These are phyloP conservation scores for Ylistrum balloti DNA, from an alignment of 1,140 invertebrate species.

Conservation along the genomic window DNA sequence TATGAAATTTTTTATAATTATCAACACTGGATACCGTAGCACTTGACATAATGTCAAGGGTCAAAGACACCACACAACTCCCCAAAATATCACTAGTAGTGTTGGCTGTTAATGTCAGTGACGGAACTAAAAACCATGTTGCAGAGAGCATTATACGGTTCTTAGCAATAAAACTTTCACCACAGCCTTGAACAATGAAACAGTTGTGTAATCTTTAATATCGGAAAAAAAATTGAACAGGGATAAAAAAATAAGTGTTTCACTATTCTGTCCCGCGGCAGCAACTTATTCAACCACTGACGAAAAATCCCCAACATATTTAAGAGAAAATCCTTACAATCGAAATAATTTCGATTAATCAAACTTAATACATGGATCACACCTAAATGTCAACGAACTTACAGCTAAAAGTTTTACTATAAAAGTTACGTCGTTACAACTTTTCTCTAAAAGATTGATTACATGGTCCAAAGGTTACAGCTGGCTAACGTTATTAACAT, in stretches of 20 bases:
- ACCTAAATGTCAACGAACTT: too few species aligned
- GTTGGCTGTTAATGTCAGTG: not conserved
- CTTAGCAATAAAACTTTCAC: too few species aligned
- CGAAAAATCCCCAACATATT: too few species aligned
- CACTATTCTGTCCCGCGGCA: not conserved
- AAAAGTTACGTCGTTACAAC: not conserved
- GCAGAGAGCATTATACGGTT: not conserved
- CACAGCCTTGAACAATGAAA: too few species aligned
- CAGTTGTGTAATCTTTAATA: too few species aligned
- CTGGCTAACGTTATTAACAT: not conserved
- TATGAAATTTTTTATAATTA: slow-evolving; percentile 1
- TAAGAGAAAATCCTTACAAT: too few species aligned
- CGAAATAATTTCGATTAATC: too few species aligned
- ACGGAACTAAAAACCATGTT: not conserved
- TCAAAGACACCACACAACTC: not conserved
- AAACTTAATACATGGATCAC: too few species aligned
- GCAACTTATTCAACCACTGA: not conserved
- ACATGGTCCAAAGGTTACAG: not conserved
- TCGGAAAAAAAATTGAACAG: too few species aligned
- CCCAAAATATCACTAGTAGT: not conserved
- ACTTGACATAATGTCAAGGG: not conserved
- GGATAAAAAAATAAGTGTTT: too few species aligned
- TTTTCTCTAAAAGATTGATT: not conserved
- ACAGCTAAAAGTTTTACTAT: too few species aligned
- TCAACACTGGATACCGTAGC: not conserved